Evolutionary conservation across 2,888 invertebrate species (phyloP).

Genomic region (Ellobium chinense): DNA sequence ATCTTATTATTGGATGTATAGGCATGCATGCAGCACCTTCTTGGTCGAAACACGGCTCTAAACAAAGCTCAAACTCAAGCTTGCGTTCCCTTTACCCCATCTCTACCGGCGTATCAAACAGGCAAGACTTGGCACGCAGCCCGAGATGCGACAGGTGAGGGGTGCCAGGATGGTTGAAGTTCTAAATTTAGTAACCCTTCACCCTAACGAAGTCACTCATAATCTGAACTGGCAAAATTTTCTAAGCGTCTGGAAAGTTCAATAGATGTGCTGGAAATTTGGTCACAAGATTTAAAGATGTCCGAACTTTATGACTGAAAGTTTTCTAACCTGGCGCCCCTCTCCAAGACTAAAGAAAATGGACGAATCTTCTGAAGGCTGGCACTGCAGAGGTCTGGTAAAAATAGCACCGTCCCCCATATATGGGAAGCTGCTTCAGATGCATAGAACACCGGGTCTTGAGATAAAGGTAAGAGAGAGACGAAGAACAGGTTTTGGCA

Average conservation of each 20-base stretch:
- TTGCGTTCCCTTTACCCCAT: slow-evolving; percentile 38
- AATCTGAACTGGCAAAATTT: too few species aligned
- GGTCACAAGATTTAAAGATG: too few species aligned
- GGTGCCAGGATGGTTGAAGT: neutral
- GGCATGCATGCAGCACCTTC: slow-evolving; percentile 75
- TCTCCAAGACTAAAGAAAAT: too few species aligned
- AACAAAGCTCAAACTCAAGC: slow-evolving; percentile 54
- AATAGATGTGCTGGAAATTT: too few species aligned
- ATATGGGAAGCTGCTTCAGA: slow-evolving; percentile 46
- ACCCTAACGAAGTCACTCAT: too few species aligned
- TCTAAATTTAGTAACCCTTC: slow-evolving; percentile 15
- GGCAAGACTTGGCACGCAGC: neutral
- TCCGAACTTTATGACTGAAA: too few species aligned
- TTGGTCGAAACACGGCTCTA: slow-evolving; percentile 70
- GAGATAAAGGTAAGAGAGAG: neutral
- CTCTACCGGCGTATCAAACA: slow-evolving; percentile 34
- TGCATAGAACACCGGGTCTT: slow-evolving; percentile 9
- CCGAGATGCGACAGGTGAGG: slow-evolving; percentile 36
- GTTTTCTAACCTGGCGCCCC: too few species aligned
- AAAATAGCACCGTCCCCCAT: slow-evolving; percentile 48
- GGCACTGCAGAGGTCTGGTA: slow-evolving; percentile 46
- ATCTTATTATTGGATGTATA: too few species aligned
- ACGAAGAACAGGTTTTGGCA: neutral
- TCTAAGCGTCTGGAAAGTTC: too few species aligned
- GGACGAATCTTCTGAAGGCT: slow-evolving; percentile 36